These are phyloP conservation scores for Caenorhabditis auriculariae DNA, from an alignment of 2,888 invertebrate genomes.

Conservation along the genomic window DNA sequence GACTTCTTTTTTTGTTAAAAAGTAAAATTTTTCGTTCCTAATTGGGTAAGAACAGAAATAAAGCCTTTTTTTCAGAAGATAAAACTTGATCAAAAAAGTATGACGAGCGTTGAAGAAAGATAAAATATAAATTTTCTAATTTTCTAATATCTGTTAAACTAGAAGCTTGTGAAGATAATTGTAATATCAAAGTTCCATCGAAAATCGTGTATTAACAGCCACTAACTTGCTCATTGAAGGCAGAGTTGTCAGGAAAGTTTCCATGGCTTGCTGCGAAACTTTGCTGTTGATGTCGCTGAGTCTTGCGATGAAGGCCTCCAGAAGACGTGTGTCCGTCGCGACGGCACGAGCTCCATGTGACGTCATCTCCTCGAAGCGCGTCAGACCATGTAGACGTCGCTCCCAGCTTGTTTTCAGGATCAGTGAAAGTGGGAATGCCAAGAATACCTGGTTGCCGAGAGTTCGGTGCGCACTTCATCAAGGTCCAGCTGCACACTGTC, in stretches of 20 bases:
- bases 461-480: conserved; percentile 38
- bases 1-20: neutral
- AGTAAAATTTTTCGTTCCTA: neutral
- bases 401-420: conserved; percentile 25
- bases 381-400: conserved; percentile 28
- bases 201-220: neutral
- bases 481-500: conserved; percentile 41
- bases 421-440: neutral
- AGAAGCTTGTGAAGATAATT: too few relatives aligned
- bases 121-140: too few relatives aligned
- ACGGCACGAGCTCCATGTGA: conserved; percentile 23
- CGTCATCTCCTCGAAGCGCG: conserved; percentile 38
- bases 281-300: conserved; percentile 42
- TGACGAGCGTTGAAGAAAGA: too few relatives aligned
- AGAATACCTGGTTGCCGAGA: conserved; percentile 19
- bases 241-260: conserved; percentile 34
- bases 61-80: too few relatives aligned
- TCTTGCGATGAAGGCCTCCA: conserved; percentile 43
- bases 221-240: conserved; percentile 35
- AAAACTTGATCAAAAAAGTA: too few relatives aligned
- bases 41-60: too few relatives aligned
- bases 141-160: too few relatives aligned
- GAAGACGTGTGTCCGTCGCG: conserved; percentile 38
- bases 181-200: neutral
- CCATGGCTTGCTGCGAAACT: conserved; percentile 40